Percentiles rank a stretch among this genome's conserved stretches.
These are phyloP conservation scores for Phania funesta DNA, from an alignment of 2,888 invertebrate species.

Conservation along the genomic window DNA sequence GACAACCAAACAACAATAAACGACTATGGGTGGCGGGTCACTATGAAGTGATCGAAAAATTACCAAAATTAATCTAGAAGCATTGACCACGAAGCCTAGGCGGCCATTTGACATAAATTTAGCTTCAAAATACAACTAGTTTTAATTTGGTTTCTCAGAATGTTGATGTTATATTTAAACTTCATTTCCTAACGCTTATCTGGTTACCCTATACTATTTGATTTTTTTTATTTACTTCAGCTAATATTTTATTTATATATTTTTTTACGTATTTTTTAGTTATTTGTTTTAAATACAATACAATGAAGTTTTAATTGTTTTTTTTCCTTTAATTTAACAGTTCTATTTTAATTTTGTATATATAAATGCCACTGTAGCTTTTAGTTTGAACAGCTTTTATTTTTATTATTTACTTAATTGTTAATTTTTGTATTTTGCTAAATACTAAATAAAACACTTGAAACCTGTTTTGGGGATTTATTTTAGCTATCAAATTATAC, in stretches of 20 bases:
- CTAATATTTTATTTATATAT: neutral
- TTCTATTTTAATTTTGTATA: constrained; percentile 2
- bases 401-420: neutral
- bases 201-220: too few species aligned
- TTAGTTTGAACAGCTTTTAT: neutral
- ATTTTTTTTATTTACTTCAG: neutral
- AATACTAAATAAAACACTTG: neutral
- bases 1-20: too few species aligned
- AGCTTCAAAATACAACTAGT: too few species aligned
- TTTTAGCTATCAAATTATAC: too few species aligned
- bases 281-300: neutral
- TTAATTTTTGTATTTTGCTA: neutral
- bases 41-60: too few species aligned
- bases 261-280: neutral
- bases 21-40: too few species aligned
- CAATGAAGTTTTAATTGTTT: neutral
- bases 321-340: neutral
- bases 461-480: constrained; percentile 26
- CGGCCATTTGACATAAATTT: too few species aligned
- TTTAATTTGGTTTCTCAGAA: too few species aligned
- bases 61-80: too few species aligned
- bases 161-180: too few species aligned
- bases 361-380: constrained; percentile 18
- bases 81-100: too few species aligned
- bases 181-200: too few species aligned